Evolutionary conservation across 1,140 invertebrate species (phyloP).

Genomic region (Tetragnatha versicolor): DNA sequence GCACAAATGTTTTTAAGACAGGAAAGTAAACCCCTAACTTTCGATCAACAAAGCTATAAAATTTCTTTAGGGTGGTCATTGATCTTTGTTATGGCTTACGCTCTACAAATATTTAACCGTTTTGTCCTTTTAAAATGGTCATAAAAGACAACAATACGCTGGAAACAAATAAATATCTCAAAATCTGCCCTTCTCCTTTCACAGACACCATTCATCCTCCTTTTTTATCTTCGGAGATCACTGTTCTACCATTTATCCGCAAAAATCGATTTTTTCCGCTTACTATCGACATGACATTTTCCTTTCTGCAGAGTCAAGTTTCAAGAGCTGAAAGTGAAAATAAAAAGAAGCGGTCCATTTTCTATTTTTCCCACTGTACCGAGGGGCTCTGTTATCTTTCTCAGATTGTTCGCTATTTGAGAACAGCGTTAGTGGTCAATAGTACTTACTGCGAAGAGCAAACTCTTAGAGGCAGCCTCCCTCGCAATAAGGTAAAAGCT

Average conservation of each 20-base stretch:
- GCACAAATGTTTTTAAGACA: background rate
- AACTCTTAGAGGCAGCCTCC: slow-evolving; percentile 7
- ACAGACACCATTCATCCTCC: too few species aligned
- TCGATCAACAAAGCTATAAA: background rate
- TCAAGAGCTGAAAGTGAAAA: slow-evolving; percentile 34
- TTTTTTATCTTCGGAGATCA: slow-evolving; percentile 5
- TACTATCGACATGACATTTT: slow-evolving; percentile 43
- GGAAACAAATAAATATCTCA: too few species aligned
- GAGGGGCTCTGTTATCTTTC: slow-evolving; percentile 29
- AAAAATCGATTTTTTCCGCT: slow-evolving; percentile 1
- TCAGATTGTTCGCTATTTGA: slow-evolving; percentile 44
- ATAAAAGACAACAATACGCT: too few species aligned
- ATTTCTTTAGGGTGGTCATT: too few species aligned
- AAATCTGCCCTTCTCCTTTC: too few species aligned
- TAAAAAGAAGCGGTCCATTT: slow-evolving; percentile 1
- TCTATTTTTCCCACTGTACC: slow-evolving; percentile 11
- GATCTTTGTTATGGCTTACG: too few species aligned
- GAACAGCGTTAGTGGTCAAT: slow-evolving; percentile 50
- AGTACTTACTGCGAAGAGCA: slow-evolving; percentile 40
- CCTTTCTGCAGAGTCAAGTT: slow-evolving; percentile 44
- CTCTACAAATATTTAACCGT: too few species aligned
- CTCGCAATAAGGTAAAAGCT: slow-evolving; percentile 51
- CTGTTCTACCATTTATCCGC: slow-evolving; percentile 25
- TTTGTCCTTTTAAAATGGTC: too few species aligned
- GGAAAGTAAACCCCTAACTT: background rate